Percentiles rank a stretch among this genome's conserved stretches.
Evolutionary conservation across 2,113 vertebrate genomes (phyloP).

Genomic region (Meriones unguiculatus): DNA sequence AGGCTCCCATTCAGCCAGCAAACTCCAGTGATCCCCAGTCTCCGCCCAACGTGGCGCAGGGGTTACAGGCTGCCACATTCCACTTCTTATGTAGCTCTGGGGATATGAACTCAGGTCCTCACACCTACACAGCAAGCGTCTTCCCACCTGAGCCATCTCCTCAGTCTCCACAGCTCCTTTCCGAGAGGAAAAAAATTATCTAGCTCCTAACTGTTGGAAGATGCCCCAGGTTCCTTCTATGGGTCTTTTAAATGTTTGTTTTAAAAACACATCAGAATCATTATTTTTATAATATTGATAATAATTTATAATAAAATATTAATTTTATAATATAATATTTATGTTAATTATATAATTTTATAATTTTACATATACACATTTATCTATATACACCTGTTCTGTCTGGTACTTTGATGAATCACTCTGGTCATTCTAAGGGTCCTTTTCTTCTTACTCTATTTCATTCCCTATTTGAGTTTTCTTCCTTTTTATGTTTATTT

Average conservation of each 20-base stretch:
- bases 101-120: neutral
- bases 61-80: neutral
- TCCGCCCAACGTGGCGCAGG: neutral
- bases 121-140: neutral
- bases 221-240: neutral
- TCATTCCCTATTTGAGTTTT: neutral
- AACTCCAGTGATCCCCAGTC: neutral
- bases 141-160: neutral
- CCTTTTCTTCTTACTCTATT: neutral
- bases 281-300: neutral
- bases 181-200: neutral
- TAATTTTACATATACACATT: neutral
- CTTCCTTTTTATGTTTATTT: neutral
- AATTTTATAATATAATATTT: constrained; percentile 9
- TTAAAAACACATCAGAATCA: neutral
- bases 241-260: neutral
- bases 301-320: neutral
- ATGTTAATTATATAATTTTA: constrained; percentile 2
- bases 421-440: constrained; percentile 21
- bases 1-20: neutral
- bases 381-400: neutral
- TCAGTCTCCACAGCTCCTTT: neutral
- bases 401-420: neutral
- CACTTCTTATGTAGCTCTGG: neutral
- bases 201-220: neutral